Evolutionary conservation across 2,113 vertebrate genomes (phyloP).

Genomic region (Sisor rabdophorus): DNA sequence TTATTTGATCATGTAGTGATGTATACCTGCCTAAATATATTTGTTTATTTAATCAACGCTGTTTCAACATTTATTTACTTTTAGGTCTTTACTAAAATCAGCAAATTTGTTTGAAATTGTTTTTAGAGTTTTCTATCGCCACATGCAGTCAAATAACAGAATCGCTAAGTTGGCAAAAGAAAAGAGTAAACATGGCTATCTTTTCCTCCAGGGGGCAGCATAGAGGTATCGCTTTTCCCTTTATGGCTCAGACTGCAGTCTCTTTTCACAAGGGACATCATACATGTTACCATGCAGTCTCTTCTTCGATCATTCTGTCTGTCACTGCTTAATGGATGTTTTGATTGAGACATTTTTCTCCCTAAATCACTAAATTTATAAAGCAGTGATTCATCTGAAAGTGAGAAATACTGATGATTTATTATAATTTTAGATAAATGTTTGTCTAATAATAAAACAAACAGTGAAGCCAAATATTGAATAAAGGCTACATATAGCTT

Average conservation of each 20-base stretch:
- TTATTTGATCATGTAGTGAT: too few species aligned
- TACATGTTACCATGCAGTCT: constrained; percentile 41
- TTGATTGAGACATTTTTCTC: constrained; percentile 10
- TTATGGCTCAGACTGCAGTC: constrained; percentile 42
- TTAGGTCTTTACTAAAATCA: background rate
- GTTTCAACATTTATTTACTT: too few species aligned
- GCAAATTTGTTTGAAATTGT: background rate
- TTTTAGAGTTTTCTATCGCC: background rate
- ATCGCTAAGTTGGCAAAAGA: background rate
- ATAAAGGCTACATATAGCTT: background rate
- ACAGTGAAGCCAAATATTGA: background rate
- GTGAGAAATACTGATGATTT: constrained; percentile 4
- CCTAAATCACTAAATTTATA: background rate
- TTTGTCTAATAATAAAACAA: background rate
- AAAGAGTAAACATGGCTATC: background rate
- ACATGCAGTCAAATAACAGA: background rate
- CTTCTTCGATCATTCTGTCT: constrained; percentile 31
- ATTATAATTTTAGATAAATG: background rate
- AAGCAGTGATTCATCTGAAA: constrained; percentile 15
- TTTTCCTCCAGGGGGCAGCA: constrained; percentile 41
- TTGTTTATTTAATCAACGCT: too few species aligned
- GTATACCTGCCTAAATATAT: too few species aligned
- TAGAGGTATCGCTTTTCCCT: constrained; percentile 17
- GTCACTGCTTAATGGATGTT: constrained; percentile 43
- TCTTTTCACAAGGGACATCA: constrained; percentile 46